phyloP scores from a whole-genome alignment of 2,113 vertebrate genomes.

The Corythaeola cristata region DNA sequence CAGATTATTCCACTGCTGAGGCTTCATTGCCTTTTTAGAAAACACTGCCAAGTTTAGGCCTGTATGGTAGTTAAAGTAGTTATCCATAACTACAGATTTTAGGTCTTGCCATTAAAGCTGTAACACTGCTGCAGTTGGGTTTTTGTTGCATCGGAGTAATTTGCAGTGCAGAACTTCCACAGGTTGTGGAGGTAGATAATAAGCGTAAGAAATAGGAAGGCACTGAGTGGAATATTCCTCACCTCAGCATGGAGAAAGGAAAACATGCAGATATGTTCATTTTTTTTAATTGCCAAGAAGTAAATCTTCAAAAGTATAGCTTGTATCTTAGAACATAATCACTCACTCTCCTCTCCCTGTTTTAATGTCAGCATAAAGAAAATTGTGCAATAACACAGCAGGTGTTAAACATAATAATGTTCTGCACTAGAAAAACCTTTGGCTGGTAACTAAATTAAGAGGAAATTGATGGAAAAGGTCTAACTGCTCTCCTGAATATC shows the following conservation, averaged over 20 bases:
- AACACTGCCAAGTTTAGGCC: not conserved
- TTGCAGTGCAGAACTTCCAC: not conserved
- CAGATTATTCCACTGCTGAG: not conserved
- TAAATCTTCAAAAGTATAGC: constrained; percentile 17
- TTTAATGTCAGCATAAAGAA: constrained; percentile 51
- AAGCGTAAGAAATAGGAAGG: not conserved
- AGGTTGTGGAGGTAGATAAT: not conserved
- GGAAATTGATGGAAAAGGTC: not conserved
- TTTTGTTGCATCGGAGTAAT: not conserved
- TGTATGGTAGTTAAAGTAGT: not conserved
- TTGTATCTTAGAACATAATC: constrained; percentile 16
- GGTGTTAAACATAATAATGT: constrained; percentile 25
- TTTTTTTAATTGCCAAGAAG: not conserved
- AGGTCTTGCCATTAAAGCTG: not conserved
- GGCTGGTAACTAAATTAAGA: constrained; percentile 36
- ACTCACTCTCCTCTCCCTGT: not conserved
- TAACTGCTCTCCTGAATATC: constrained; percentile 12
- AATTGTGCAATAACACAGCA: constrained; percentile 37
- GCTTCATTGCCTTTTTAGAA: not conserved
- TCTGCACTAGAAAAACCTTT: constrained; percentile 32
- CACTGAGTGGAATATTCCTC: not conserved
- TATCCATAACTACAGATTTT: not conserved
- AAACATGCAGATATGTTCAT: not conserved
- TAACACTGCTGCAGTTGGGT: accelerated
- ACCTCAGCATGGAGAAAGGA: not conserved